Evolutionary conservation across 2,888 invertebrate genomes (phyloP).

Genomic region (Meandrusa payeni): DNA sequence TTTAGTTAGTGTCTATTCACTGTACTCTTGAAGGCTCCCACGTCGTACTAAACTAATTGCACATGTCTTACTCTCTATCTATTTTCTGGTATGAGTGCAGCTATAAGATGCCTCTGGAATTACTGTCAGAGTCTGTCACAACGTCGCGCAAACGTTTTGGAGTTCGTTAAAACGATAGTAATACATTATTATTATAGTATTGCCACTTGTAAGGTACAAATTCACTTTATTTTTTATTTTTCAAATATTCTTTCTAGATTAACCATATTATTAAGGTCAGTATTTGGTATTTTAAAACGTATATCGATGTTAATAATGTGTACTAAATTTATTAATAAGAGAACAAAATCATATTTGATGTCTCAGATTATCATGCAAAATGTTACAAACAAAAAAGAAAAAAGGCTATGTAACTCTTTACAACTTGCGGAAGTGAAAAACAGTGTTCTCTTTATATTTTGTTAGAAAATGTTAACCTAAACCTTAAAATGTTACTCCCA

Average conservation of each 20-base stretch:
- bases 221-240: constrained; percentile 17
- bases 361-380: too few relatives aligned
- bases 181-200: constrained; percentile 3
- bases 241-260: constrained; percentile 2
- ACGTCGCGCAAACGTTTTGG: constrained; percentile 10
- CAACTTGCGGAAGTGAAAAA: too few relatives aligned
- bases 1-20: too few relatives aligned
- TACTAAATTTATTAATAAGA: constrained; percentile 13
- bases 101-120: too few relatives aligned
- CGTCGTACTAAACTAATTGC: too few relatives aligned
- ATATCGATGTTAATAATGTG: constrained; percentile 13
- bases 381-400: too few relatives aligned
- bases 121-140: background rate
- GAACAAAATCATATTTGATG: constrained; percentile 1
- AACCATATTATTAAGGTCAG: constrained; percentile 9
- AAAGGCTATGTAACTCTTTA: too few relatives aligned
- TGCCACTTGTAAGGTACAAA: constrained; percentile 17
- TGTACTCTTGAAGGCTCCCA: too few relatives aligned
- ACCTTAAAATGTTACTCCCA: too few relatives aligned
- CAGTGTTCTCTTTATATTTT: too few relatives aligned
- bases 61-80: constrained; percentile 42
- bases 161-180: background rate
- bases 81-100: constrained; percentile 17
- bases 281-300: constrained; percentile 16
- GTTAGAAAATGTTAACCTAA: too few relatives aligned